Conservation (phyloP, 2,113 vertebrate genomes). For the Cyanocitta stelleri region DNA sequence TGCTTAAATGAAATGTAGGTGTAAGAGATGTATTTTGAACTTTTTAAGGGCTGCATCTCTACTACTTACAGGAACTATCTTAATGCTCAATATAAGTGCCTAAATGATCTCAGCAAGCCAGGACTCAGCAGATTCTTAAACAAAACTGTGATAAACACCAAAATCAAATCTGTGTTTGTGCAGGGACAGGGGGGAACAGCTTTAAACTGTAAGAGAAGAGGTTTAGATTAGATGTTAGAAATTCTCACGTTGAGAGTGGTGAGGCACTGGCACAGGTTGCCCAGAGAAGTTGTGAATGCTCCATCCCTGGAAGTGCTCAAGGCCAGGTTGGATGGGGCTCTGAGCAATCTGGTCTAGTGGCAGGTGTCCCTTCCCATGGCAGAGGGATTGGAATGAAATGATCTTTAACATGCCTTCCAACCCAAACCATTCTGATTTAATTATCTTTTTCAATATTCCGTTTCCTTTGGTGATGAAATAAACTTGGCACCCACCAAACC, state of each 20-base stretch:
- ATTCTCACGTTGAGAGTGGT: rapidly evolving
- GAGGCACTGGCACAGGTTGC: background rate
- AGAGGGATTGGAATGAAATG: background rate
- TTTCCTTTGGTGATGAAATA: background rate
- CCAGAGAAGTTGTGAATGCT: background rate
- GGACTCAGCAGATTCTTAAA: background rate
- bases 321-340: background rate
- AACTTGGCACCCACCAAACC: background rate
- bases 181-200: background rate
- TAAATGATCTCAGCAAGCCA: background rate
- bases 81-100: background rate
- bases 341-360: background rate
- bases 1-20: background rate
- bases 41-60: background rate
- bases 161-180: background rate
- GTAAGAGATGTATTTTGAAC: background rate
- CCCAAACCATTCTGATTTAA: background rate
- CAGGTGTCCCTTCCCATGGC: background rate
- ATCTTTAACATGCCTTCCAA: rapidly evolving
- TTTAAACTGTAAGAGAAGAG: background rate
- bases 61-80: background rate
- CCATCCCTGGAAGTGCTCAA: background rate
- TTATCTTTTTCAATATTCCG: background rate
- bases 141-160: background rate
- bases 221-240: background rate